Conservation (phyloP, 2,113 vertebrate species). For the Poecilia latipinna region DNA sequence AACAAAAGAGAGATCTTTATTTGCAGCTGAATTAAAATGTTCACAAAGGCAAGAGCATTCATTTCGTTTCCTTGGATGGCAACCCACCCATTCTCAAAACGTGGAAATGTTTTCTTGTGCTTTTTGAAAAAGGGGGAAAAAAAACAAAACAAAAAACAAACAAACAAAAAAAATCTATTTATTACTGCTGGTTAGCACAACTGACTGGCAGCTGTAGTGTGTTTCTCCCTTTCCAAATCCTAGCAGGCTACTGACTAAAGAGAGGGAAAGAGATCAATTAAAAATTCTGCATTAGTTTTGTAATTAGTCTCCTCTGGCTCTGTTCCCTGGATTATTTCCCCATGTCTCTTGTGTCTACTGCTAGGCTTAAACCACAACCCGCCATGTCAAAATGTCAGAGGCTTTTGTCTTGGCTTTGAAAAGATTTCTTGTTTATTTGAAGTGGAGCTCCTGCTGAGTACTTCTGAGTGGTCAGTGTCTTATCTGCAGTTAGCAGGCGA, state of each 20-base stretch:
- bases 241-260: not conserved
- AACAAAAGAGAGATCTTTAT: too few relatives aligned
- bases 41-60: too few relatives aligned
- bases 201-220: not conserved
- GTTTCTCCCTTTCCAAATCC: not conserved
- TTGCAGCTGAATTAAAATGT: too few relatives aligned
- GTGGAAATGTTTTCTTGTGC: not conserved
- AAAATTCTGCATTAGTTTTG: not conserved
- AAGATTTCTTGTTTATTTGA: too few relatives aligned
- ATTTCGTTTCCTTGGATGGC: not conserved
- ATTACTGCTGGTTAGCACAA: not conserved
- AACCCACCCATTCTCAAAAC: not conserved
- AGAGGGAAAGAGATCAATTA: not conserved
- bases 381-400: not conserved
- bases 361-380: not conserved
- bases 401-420: too few relatives aligned
- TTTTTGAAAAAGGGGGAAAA: not conserved
- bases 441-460: too few relatives aligned
- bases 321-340: not conserved
- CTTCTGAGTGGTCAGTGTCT: too few relatives aligned
- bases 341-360: not conserved
- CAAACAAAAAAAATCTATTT: not conserved
- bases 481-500: too few relatives aligned
- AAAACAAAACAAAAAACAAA: not conserved
- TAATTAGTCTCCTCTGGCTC: not conserved